Percentiles rank a stretch among this genome's conserved stretches.
These are phyloP conservation scores for Ectropis grisescens DNA, from an alignment of 1,140 invertebrate genomes.

Conservation along the genomic window DNA sequence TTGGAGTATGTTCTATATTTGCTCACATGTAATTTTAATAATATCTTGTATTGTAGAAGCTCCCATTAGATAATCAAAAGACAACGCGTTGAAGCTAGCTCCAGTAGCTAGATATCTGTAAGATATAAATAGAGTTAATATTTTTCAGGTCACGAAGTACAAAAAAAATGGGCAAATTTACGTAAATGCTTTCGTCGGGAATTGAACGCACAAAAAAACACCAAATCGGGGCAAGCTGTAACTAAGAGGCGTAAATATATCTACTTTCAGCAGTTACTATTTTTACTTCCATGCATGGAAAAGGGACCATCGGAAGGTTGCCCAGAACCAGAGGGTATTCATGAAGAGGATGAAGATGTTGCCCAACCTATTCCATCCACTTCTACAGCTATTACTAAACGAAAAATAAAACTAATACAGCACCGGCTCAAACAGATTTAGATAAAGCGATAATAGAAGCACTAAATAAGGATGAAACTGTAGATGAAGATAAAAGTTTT, in stretches of 20 bases:
- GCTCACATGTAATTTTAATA: background rate
- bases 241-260: background rate
- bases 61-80: conserved; percentile 1
- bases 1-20: conserved; percentile 1
- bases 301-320: background rate
- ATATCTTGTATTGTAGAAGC: conserved; percentile 1
- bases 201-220: conserved; percentile 2
- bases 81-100: background rate
- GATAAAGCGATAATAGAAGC: too few relatives aligned
- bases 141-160: too few relatives aligned
- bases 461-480: too few relatives aligned
- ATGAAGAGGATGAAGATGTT: background rate
- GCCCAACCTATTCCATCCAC: too few relatives aligned
- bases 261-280: conserved; percentile 1
- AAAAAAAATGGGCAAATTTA: background rate
- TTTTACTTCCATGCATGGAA: background rate
- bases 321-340: background rate
- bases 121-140: background rate
- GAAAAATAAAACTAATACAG: too few relatives aligned
- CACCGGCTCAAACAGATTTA: too few relatives aligned
- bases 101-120: background rate
- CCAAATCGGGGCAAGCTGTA: background rate
- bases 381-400: too few relatives aligned
- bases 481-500: too few relatives aligned
- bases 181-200: background rate